Conservation (phyloP, 2,797 vertebrate species). For the Chrysolophus pictus region DNA sequence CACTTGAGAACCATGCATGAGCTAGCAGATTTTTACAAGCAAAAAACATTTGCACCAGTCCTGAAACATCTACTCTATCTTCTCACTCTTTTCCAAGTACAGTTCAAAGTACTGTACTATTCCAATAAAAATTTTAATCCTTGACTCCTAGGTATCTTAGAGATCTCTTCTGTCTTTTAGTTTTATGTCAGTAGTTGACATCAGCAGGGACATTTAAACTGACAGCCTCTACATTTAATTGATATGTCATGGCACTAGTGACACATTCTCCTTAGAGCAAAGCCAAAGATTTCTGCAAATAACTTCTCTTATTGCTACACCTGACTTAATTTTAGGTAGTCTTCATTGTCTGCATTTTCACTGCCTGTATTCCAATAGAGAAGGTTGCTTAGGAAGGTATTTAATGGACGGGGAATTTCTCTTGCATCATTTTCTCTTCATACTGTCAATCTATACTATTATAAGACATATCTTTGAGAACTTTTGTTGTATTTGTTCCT, state of each 20-base stretch:
- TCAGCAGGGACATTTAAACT: constrained; percentile 23
- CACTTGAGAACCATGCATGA: not conserved
- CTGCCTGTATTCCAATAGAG: not conserved
- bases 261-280: not conserved
- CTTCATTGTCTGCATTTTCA: not conserved
- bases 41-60: not conserved
- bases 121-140: not conserved
- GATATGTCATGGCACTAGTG: not conserved
- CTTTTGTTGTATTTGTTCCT: not conserved
- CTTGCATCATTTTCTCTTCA: not conserved
- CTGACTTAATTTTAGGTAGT: not conserved
- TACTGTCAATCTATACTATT: not conserved
- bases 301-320: not conserved
- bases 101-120: not conserved
- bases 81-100: not conserved
- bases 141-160: not conserved
- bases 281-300: not conserved
- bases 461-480: not conserved
- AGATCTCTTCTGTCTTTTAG: not conserved
- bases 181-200: not conserved
- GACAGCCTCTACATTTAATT: constrained; percentile 30
- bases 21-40: not conserved
- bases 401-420: not conserved
- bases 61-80: not conserved
- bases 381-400: not conserved